A percentile compares a stretch with the other conserved stretches of the same genome.
phyloP scores from a whole-genome alignment of 2,888 invertebrate genomes.

The Acronicta aceris region DNA sequence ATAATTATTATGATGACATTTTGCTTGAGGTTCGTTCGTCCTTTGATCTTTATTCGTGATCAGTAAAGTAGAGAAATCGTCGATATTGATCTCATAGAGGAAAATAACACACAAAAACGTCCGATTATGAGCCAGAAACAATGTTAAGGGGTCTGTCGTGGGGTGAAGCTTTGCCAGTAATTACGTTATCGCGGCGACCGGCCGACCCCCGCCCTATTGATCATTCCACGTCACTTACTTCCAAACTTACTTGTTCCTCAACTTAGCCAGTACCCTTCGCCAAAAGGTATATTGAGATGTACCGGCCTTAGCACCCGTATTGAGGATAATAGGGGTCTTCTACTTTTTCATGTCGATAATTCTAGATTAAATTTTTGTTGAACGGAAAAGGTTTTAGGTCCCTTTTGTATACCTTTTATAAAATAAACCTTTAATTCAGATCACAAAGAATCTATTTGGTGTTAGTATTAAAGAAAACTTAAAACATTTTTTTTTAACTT shows the following conservation, averaged over 20 bases:
- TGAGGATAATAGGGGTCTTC: slow-evolving; percentile 17
- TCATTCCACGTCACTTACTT: slow-evolving; percentile 80
- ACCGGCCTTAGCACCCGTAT: slow-evolving; percentile 26
- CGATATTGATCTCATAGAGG: slow-evolving; percentile 20
- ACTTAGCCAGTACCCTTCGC: slow-evolving; percentile 58
- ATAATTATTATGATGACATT: too few relatives aligned
- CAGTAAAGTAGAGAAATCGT: neutral
- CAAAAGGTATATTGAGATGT: slow-evolving; percentile 51
- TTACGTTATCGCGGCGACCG: slow-evolving; percentile 78
- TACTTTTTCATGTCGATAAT: too few relatives aligned
- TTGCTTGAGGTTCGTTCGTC: too few relatives aligned
- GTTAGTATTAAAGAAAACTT: too few relatives aligned
- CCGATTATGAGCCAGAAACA: slow-evolving; percentile 61
- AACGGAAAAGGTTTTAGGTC: too few relatives aligned
- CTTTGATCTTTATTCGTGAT: neutral
- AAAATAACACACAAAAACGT: slow-evolving; percentile 46
- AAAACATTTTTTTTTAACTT: too few relatives aligned
- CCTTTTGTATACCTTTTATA: too few relatives aligned
- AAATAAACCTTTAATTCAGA: too few relatives aligned
- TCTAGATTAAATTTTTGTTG: too few relatives aligned
- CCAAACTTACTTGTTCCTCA: slow-evolving; percentile 69
- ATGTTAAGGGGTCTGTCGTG: slow-evolving; percentile 60
- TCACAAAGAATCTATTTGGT: too few relatives aligned
- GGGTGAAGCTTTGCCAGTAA: slow-evolving; percentile 73
- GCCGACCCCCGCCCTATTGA: slow-evolving; percentile 75